Evolutionary conservation across 2,113 vertebrate genomes (phyloP).

Genomic region (Toxotes chatareus): DNA sequence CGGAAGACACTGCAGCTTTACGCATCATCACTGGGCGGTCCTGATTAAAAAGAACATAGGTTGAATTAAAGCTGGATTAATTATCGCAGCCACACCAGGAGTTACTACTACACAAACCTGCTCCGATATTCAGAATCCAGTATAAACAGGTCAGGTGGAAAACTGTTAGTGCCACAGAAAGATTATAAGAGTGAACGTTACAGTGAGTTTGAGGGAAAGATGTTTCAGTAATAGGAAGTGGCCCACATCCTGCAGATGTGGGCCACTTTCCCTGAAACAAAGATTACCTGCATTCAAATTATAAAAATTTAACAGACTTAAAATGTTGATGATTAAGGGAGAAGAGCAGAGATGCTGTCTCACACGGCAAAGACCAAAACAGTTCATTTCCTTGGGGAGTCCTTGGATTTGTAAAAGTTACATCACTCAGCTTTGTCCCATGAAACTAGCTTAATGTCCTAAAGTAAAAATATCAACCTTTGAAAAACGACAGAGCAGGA

Average conservation of each 20-base stretch:
- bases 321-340: background rate
- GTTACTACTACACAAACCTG: background rate
- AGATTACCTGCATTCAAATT: too few relatives aligned
- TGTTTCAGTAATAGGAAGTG: too few relatives aligned
- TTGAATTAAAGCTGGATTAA: background rate
- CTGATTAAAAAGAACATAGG: background rate
- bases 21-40: background rate
- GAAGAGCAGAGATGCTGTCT: background rate
- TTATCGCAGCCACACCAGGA: background rate
- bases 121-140: background rate
- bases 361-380: too few relatives aligned
- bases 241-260: too few relatives aligned
- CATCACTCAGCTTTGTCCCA: background rate
- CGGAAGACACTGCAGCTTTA: constrained; percentile 17
- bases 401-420: background rate
- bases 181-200: background rate
- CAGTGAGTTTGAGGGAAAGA: background rate
- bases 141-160: background rate
- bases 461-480: background rate
- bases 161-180: background rate
- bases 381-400: background rate
- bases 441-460: background rate
- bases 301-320: background rate
- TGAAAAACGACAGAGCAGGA: background rate
- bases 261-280: too few relatives aligned